Conservation (phyloP, 2,797 vertebrate genomes). For the Okamejei kenojei region DNA sequence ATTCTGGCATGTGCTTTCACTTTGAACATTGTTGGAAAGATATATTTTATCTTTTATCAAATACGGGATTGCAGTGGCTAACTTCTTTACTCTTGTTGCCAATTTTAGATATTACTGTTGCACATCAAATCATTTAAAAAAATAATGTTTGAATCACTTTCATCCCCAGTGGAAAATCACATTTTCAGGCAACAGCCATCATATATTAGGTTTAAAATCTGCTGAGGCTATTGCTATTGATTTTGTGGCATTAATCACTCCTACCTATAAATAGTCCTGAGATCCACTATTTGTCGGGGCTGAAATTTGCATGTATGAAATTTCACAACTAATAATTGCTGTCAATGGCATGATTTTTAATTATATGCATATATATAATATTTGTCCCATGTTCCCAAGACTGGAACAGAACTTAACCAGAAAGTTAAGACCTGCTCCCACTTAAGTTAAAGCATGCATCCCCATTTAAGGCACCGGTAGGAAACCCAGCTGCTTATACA, state of each 20-base stretch:
- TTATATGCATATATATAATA: too few relatives aligned
- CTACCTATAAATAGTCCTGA: background rate
- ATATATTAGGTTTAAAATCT: background rate
- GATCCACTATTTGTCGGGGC: background rate
- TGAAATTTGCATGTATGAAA: background rate
- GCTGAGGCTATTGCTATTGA: background rate
- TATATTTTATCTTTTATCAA: background rate
- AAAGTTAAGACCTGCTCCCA: too few relatives aligned
- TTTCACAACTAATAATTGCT: too few relatives aligned
- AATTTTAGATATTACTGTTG: background rate
- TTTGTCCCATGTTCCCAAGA: too few relatives aligned
- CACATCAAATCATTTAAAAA: background rate
- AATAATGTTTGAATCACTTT: background rate
- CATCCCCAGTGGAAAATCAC: background rate
- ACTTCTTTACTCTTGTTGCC: background rate
- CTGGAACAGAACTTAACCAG: too few relatives aligned
- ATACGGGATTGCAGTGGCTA: background rate
- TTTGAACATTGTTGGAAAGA: too few relatives aligned
- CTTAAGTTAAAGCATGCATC: too few relatives aligned
- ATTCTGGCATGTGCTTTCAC: background rate
- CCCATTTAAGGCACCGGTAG: too few relatives aligned
- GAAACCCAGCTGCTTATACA: too few relatives aligned
- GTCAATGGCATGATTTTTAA: too few relatives aligned
- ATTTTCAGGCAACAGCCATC: background rate
- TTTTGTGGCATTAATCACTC: background rate